Conservation (phyloP, 2,797 vertebrate genomes). For the Karalla daura region DNA sequence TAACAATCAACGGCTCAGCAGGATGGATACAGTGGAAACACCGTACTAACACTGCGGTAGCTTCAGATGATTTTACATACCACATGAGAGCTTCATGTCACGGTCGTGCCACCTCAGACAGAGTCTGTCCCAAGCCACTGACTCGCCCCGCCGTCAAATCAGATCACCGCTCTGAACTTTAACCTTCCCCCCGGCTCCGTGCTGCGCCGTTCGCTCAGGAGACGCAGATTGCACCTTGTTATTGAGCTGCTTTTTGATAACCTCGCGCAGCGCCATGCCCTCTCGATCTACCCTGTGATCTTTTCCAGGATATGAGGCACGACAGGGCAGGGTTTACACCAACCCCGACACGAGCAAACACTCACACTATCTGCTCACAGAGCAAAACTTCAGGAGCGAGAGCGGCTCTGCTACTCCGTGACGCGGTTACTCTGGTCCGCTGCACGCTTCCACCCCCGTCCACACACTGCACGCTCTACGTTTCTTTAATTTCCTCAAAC, state of each 20-base stretch:
- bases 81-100: slow-evolving; percentile 19
- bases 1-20: not conserved
- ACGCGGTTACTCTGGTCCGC: not conserved
- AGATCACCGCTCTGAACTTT: slow-evolving; percentile 59
- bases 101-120: not conserved
- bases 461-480: not conserved
- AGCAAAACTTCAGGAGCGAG: not conserved
- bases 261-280: slow-evolving; percentile 11
- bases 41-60: not conserved
- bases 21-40: not conserved
- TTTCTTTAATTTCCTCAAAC: slow-evolving; percentile 47
- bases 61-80: slow-evolving; percentile 22
- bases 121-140: slow-evolving; percentile 2
- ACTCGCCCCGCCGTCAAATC: slow-evolving; percentile 6
- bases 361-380: not conserved
- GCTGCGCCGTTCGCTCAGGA: slow-evolving; percentile 15
- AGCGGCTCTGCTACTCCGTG: not conserved
- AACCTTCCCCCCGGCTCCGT: slow-evolving; percentile 43
- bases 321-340: not conserved
- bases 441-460: slow-evolving; percentile 8
- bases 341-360: slow-evolving; percentile 2
- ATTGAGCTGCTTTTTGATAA: slow-evolving; percentile 32
- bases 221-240: slow-evolving; percentile 14
- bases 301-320: not conserved
- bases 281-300: slow-evolving; percentile 12